Evolutionary conservation across 92 coral and sea anemone genomes (phyloP).

Genomic region (Galaxea fascicularis): DNA sequence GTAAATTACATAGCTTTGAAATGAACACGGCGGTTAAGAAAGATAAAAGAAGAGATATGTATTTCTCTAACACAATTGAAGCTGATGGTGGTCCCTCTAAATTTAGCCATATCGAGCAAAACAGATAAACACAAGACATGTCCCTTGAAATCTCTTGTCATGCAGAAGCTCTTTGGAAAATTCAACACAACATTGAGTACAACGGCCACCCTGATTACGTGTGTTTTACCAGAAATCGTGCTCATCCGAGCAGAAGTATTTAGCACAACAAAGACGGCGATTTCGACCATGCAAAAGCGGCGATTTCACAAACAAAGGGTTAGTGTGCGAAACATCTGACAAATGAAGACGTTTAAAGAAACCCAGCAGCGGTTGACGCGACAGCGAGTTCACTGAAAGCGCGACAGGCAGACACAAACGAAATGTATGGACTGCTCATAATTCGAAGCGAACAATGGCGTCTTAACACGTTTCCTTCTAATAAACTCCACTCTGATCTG

Average conservation of each 20-base stretch:
- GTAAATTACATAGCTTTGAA: constrained; percentile 1
- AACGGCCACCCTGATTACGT: constrained; percentile 30
- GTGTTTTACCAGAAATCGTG: constrained; percentile 26
- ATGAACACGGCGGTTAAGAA: neutral
- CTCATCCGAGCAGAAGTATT: neutral
- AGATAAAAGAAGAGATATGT: constrained; percentile 9
- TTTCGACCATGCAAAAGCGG: constrained; percentile 6
- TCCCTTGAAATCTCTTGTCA: constrained; percentile 56
- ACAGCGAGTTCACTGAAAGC: neutral
- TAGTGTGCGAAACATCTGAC: constrained; percentile 24
- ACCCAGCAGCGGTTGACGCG: constrained; percentile 3
- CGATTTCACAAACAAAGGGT: constrained; percentile 37
- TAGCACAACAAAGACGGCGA: constrained; percentile 4
- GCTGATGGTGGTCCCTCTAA: constrained; percentile 58
- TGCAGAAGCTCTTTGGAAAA: constrained; percentile 4
- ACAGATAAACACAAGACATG: constrained; percentile 75
- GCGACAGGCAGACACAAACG: neutral
- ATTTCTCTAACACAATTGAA: constrained; percentile 16
- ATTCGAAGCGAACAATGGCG: constrained; percentile 9
- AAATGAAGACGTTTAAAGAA: constrained; percentile 1
- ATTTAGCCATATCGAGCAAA: constrained; percentile 64
- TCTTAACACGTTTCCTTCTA: constrained; percentile 10
- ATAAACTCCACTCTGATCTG: neutral
- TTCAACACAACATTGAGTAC: neutral
- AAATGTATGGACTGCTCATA: neutral